Evolutionary conservation across 2,888 invertebrate genomes (phyloP).

Genomic region (Endotricha flammealis): DNA sequence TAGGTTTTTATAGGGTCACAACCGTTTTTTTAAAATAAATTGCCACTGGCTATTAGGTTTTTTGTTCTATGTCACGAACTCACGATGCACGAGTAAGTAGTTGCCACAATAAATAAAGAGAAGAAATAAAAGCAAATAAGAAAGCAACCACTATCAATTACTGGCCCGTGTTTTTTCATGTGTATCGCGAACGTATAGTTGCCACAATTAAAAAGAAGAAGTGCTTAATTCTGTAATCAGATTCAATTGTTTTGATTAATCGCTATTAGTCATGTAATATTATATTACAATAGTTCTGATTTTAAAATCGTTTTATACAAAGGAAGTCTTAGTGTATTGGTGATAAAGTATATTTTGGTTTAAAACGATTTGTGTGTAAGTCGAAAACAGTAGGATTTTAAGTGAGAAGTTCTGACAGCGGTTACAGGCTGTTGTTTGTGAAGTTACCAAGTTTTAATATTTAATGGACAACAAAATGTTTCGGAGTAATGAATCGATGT

Average conservation of each 20-base stretch:
- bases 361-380: constrained; percentile 18
- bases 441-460: constrained; percentile 39
- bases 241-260: constrained; percentile 17
- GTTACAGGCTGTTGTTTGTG: constrained; percentile 33
- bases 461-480: constrained; percentile 35
- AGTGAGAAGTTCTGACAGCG: constrained; percentile 40
- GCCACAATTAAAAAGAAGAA: too few species aligned
- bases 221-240: neutral
- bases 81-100: too few species aligned
- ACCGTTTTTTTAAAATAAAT: too few species aligned
- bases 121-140: too few species aligned
- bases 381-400: constrained; percentile 26
- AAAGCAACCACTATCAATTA: too few species aligned
- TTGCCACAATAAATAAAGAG: too few species aligned
- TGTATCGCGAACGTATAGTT: too few species aligned
- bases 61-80: too few species aligned
- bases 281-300: constrained; percentile 24
- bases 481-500: constrained; percentile 32
- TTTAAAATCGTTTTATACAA: constrained; percentile 17
- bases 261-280: constrained; percentile 13
- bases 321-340: constrained; percentile 19
- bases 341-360: constrained; percentile 24
- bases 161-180: too few species aligned
- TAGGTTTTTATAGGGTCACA: too few species aligned
- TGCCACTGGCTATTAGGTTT: too few species aligned